A percentile compares a stretch with the other conserved stretches of the same genome.
Conservation (phyloP, 2,113 vertebrate species). For the Etheostoma cragini region DNA sequence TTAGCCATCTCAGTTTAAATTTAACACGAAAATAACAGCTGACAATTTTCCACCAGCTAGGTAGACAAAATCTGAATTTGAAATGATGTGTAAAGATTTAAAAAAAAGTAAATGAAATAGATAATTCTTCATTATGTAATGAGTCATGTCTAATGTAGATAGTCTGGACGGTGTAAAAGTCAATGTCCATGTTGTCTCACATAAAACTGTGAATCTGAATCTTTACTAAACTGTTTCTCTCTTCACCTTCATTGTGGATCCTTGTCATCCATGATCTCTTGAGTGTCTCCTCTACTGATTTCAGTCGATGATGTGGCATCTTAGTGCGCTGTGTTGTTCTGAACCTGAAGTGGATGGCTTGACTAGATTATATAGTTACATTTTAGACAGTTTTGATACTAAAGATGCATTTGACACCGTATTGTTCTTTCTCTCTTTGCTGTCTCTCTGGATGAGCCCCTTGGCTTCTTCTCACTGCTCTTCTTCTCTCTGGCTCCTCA, state of each 20-base stretch:
- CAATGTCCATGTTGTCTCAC: conserved; percentile 63
- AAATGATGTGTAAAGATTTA: background rate
- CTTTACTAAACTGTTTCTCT: conserved; percentile 48
- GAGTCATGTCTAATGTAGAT: conserved; percentile 15
- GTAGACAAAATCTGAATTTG: background rate
- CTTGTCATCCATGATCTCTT: conserved; percentile 72
- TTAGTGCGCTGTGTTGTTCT: conserved; percentile 62
- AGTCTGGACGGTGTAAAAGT: conserved; percentile 28
- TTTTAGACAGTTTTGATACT: conserved; percentile 24
- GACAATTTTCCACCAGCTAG: background rate
- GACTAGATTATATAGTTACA: conserved; percentile 14
- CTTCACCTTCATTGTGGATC: conserved; percentile 69
- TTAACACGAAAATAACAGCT: background rate
- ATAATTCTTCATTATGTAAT: background rate
- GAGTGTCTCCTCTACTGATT: conserved; percentile 71
- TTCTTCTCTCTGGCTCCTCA: conserved; percentile 69
- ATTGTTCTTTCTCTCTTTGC: conserved; percentile 18
- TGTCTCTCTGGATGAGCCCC: conserved; percentile 31
- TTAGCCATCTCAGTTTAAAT: conserved; percentile 9
- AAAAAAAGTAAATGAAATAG: background rate
- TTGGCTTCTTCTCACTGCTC: conserved; percentile 17
- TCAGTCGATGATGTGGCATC: conserved; percentile 67
- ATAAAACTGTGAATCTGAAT: conserved; percentile 42
- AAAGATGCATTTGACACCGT: background rate
- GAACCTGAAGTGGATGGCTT: conserved; percentile 47